Percentiles rank a stretch among this genome's conserved stretches.
phyloP scores from a whole-genome alignment of 2,888 invertebrate species.

The Euspilapteryx auroguttella region DNA sequence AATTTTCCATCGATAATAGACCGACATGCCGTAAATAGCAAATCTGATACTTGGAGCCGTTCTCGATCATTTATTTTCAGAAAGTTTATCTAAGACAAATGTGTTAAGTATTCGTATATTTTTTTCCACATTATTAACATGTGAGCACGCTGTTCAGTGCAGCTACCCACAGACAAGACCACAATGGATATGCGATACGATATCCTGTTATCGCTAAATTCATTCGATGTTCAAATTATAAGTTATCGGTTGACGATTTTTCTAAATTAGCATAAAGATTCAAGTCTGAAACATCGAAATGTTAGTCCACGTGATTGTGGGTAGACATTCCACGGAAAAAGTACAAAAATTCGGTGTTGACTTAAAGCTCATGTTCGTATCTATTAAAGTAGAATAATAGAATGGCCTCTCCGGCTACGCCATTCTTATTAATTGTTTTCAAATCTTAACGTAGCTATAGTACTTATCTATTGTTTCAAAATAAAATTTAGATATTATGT shows the following conservation, averaged over 20 bases:
- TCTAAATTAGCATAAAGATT: constrained; percentile 51
- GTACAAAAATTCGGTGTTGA: constrained; percentile 62
- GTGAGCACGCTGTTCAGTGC: constrained; percentile 50
- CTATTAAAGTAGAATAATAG: constrained; percentile 28
- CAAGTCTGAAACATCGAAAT: constrained; percentile 56
- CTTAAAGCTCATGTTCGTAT: constrained; percentile 49
- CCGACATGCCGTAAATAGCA: constrained; percentile 54
- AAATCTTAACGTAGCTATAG: neutral
- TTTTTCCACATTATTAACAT: constrained; percentile 50
- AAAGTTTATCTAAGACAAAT: constrained; percentile 12
- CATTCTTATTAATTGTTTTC: constrained; percentile 11
- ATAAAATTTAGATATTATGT: no score
- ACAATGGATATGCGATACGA: constrained; percentile 46
- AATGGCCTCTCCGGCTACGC: constrained; percentile 41
- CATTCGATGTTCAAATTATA: constrained; percentile 16
- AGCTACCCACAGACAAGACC: constrained; percentile 38
- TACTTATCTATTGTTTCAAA: constrained; percentile 34
- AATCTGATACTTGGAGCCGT: constrained; percentile 57
- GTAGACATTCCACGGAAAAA: constrained; percentile 45
- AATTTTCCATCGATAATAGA: constrained; percentile 51
- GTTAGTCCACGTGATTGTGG: constrained; percentile 55
- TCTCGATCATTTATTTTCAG: constrained; percentile 32
- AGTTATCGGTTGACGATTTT: constrained; percentile 55
- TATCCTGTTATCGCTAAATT: constrained; percentile 22
- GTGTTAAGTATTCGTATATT: no score